Percentiles rank a stretch among this genome's conserved stretches.
Evolutionary conservation across 2,888 invertebrate genomes (phyloP).

Genomic region (Prosopocoilus inquinatus): DNA sequence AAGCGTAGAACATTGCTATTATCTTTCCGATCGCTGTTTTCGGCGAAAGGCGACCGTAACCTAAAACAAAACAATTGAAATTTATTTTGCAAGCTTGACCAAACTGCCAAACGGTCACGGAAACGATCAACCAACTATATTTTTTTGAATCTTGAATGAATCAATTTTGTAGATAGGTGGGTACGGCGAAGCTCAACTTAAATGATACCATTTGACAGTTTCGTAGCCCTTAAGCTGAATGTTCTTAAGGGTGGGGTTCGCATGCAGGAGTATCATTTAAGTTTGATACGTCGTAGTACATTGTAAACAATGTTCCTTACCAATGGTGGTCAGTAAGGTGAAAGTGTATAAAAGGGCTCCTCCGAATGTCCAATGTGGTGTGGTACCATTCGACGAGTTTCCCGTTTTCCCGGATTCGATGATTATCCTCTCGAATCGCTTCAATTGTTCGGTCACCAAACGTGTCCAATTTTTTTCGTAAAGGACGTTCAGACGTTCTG

Average conservation of each 20-base stretch:
- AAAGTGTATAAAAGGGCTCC: constrained; percentile 82
- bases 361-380: constrained; percentile 76
- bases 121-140: no score
- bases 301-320: constrained; percentile 53
- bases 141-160: no score
- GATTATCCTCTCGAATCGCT: constrained; percentile 76
- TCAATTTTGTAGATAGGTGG: not conserved
- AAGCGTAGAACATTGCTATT: constrained; percentile 82
- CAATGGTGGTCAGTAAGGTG: constrained; percentile 86
- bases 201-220: no score
- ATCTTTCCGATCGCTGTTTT: constrained; percentile 79
- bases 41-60: constrained; percentile 84
- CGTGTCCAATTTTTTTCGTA: constrained; percentile 83
- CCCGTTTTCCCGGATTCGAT: constrained; percentile 66
- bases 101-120: no score
- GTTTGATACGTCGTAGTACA: no score
- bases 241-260: no score
- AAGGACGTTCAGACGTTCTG: constrained; percentile 77
- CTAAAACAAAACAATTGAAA: constrained; percentile 52
- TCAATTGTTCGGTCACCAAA: constrained; percentile 72
- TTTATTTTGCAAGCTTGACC: no score
- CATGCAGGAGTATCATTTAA: no score
- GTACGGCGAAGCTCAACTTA: no score
- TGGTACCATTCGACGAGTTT: constrained; percentile 31
- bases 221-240: no score